Conservation (phyloP, 1,140 invertebrate species). For the Heliothis virescens region DNA sequence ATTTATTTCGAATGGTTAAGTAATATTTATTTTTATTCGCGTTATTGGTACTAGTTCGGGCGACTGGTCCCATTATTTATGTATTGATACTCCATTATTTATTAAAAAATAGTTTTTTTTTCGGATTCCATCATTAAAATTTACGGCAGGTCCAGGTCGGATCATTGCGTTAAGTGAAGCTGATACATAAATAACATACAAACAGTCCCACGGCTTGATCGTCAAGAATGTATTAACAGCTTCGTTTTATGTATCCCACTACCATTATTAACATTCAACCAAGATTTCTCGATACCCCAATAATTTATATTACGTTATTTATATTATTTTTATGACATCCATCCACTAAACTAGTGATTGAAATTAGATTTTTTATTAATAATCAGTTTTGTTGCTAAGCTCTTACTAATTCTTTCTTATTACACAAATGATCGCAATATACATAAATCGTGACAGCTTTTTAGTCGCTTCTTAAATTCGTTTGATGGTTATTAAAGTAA, state of each 20-base stretch:
- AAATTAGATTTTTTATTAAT: conserved; percentile 50
- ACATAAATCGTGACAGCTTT: conserved; percentile 41
- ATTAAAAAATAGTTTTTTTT: conserved; percentile 30
- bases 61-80: conserved; percentile 44
- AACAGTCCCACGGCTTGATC: conserved; percentile 44
- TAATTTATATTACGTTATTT: conserved; percentile 49
- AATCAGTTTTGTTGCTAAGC: conserved; percentile 48
- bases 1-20: conserved; percentile 68
- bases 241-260: conserved; percentile 37
- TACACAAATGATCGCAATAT: conserved; percentile 36
- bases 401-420: conserved; percentile 39
- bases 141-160: conserved; percentile 8
- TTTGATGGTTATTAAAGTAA: conserved; percentile 40
- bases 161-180: conserved; percentile 19
- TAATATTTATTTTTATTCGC: conserved; percentile 58
- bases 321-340: conserved; percentile 51
- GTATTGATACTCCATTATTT: conserved; percentile 41
- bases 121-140: conserved; percentile 40
- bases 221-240: conserved; percentile 41
- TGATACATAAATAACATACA: conserved; percentile 41
- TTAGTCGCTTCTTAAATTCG: conserved; percentile 38
- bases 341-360: conserved; percentile 49
- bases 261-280: conserved; percentile 44
- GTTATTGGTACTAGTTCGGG: conserved; percentile 46
- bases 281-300: conserved; percentile 30